Conservation (phyloP, 2,113 vertebrate genomes). For the Nycticryphes semicollaris region DNA sequence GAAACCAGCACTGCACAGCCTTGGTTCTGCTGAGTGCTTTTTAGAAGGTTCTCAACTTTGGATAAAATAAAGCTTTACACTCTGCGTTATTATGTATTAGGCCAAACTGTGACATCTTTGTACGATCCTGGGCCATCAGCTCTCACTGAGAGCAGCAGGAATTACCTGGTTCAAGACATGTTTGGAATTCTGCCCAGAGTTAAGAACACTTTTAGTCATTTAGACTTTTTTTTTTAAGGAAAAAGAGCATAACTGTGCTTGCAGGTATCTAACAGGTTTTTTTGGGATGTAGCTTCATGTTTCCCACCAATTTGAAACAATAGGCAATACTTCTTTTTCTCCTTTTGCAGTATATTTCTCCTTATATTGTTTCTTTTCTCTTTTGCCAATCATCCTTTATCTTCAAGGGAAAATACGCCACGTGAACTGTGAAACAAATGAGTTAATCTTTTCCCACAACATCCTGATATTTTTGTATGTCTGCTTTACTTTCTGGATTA, state of each 20-base stretch:
- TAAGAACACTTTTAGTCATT: neutral
- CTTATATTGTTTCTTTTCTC: neutral
- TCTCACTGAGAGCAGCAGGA: neutral
- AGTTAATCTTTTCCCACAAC: neutral
- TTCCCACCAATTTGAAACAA: neutral
- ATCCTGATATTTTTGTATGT: neutral
- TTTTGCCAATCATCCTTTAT: neutral
- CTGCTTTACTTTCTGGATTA: neutral
- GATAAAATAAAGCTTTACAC: neutral
- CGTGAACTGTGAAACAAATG: neutral
- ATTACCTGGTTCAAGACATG: neutral
- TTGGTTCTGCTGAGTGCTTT: neutral
- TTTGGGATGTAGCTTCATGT: neutral
- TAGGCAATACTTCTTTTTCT: neutral
- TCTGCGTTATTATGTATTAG: neutral
- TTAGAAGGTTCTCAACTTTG: neutral
- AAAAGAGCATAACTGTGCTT: neutral
- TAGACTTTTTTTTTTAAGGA: neutral
- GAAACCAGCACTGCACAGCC: neutral
- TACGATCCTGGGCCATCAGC: neutral
- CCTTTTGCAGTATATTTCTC: rapidly evolving
- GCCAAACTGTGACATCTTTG: neutral
- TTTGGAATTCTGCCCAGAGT: neutral
- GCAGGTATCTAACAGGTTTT: neutral
- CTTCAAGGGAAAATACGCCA: neutral